phyloP scores from a whole-genome alignment of 1,140 invertebrate genomes.

The Bombus breviceps region DNA sequence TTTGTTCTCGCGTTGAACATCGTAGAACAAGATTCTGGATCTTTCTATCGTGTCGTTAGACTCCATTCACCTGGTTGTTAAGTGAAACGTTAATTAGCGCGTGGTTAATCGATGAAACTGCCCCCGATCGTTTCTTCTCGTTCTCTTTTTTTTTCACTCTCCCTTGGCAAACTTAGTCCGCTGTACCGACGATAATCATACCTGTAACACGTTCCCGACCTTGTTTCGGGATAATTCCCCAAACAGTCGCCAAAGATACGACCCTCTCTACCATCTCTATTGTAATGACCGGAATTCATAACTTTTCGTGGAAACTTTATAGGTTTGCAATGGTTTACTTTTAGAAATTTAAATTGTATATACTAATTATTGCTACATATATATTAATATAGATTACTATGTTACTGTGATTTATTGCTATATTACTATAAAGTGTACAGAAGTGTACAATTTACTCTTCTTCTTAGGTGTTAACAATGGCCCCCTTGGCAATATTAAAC shows the following conservation, averaged over 20 bases:
- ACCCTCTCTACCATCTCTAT: background rate
- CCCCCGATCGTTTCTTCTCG: background rate
- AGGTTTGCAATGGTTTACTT: background rate
- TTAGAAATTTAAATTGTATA: background rate
- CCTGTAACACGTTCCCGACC: background rate
- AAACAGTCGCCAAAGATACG: background rate
- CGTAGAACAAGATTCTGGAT: background rate
- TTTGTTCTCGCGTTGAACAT: background rate
- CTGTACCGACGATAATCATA: background rate
- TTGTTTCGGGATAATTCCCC: background rate
- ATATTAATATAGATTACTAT: too few species aligned
- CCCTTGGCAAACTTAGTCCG: background rate
- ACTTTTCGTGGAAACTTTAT: background rate
- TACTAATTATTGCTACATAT: too few species aligned
- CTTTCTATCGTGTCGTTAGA: background rate
- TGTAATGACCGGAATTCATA: background rate
- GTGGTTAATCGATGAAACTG: slow-evolving; percentile 31
- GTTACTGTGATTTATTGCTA: too few species aligned
- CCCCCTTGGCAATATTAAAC: too few species aligned
- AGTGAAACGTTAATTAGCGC: slow-evolving; percentile 51
- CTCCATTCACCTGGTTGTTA: slow-evolving; percentile 34
- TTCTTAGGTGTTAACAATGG: background rate
- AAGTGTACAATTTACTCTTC: too few species aligned
- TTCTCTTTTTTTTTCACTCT: background rate
- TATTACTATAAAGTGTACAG: too few species aligned